Evolutionary conservation across 2,888 invertebrate genomes (phyloP).

Genomic region (Trissolcus japonicus): DNA sequence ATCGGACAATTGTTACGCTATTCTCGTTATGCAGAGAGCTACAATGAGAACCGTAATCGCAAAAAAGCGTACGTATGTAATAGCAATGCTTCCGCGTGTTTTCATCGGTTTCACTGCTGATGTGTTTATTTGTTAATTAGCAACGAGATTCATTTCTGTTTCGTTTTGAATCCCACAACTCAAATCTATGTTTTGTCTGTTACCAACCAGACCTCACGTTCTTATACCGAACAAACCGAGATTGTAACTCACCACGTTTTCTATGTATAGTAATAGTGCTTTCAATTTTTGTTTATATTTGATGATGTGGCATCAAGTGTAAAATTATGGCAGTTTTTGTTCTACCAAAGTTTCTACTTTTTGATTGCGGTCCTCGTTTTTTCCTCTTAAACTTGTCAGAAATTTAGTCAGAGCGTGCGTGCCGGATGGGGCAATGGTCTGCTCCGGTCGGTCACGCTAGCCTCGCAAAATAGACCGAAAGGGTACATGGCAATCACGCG

Average conservation of each 20-base stretch:
- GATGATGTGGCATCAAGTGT: too few species aligned
- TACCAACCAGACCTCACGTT: too few species aligned
- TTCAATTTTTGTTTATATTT: too few species aligned
- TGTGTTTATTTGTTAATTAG: slow-evolving; percentile 28
- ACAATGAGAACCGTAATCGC: slow-evolving; percentile 42
- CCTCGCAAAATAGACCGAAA: slow-evolving; percentile 49
- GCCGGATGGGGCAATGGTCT: slow-evolving; percentile 50
- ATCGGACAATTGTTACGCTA: slow-evolving; percentile 51
- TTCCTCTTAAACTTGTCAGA: slow-evolving; percentile 20
- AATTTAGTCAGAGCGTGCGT: slow-evolving; percentile 48
- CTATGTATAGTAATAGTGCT: too few species aligned
- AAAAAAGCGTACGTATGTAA: slow-evolving; percentile 27
- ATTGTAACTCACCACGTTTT: too few species aligned
- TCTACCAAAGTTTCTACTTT: neutral
- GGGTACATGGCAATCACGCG: slow-evolving; percentile 57
- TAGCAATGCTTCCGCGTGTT: slow-evolving; percentile 29
- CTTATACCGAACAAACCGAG: too few species aligned
- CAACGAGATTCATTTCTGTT: slow-evolving; percentile 14
- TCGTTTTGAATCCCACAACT: neutral
- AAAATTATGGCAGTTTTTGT: too few species aligned
- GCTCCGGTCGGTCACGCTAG: slow-evolving; percentile 54
- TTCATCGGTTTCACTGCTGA: slow-evolving; percentile 34
- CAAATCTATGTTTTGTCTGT: too few species aligned
- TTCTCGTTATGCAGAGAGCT: slow-evolving; percentile 43
- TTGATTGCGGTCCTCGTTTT: slow-evolving; percentile 12